A percentile compares a stretch with the other conserved stretches of the same genome.
Evolutionary conservation across 2,797 vertebrate species (phyloP).

Genomic region (Phrynocephalus forsythii): DNA sequence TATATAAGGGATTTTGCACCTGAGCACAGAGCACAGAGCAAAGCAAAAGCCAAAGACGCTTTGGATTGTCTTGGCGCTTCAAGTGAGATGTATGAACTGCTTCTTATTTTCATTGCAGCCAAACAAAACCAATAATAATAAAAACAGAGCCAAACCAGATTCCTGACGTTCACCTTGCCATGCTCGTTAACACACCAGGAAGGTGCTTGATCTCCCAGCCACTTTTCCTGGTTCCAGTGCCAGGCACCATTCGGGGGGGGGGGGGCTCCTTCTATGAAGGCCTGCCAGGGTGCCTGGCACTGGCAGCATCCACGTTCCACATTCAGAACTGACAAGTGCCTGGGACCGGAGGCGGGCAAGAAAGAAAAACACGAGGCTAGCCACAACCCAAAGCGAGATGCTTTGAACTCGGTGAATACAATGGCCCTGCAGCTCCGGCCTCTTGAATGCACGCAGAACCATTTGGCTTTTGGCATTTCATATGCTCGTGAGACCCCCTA

Average conservation of each 20-base stretch:
- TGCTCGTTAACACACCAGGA: background rate
- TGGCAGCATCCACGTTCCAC: too few relatives aligned
- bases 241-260: background rate
- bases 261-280: background rate
- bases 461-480: constrained; percentile 37
- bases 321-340: background rate
- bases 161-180: background rate
- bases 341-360: background rate
- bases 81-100: background rate
- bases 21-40: background rate
- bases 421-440: background rate
- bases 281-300: too few relatives aligned
- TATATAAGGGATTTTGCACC: background rate
- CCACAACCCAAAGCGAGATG: background rate
- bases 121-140: background rate
- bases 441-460: background rate
- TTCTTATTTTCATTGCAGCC: background rate
- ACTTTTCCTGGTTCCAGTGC: background rate
- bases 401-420: background rate
- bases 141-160: too few relatives aligned
- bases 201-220: background rate
- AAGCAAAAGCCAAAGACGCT: background rate
- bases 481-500: background rate
- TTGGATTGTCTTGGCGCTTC: background rate
- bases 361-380: background rate